Conservation (phyloP, 2,113 vertebrate species). For the Coryphaenoides rupestris region DNA sequence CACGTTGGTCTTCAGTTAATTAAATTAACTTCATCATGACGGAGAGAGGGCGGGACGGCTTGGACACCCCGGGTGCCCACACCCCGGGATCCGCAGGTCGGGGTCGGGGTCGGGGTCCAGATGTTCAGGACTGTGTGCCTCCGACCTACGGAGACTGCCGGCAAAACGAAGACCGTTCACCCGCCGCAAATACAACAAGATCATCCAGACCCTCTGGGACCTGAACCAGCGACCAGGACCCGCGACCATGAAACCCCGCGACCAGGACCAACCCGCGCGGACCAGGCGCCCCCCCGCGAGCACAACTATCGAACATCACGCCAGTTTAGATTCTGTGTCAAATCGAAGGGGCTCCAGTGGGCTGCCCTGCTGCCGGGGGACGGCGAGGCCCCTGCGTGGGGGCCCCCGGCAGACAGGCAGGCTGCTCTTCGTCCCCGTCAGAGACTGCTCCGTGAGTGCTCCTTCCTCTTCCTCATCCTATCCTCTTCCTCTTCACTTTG, state of each 20-base stretch:
- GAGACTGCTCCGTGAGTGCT: constrained; percentile 83
- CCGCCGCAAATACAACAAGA: constrained; percentile 85
- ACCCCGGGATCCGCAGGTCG: constrained; percentile 61
- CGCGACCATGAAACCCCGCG: constrained; percentile 54
- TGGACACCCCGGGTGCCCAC: constrained; percentile 65
- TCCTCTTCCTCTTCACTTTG: too few relatives aligned
- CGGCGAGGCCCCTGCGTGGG: constrained; percentile 45
- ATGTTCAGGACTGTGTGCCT: constrained; percentile 91
- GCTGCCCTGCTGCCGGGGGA: constrained; percentile 44
- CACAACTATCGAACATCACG: constrained; percentile 72
- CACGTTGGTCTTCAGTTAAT: too few relatives aligned
- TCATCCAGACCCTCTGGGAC: constrained; percentile 70
- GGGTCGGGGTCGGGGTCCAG: constrained; percentile 76
- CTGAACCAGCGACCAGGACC: constrained; percentile 57
- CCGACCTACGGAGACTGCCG: constrained; percentile 92
- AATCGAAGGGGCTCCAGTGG: constrained; percentile 84
- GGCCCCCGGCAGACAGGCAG: constrained; percentile 58
- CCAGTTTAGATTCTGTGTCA: constrained; percentile 96
- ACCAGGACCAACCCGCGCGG: constrained; percentile 13
- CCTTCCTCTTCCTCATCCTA: constrained; percentile 59
- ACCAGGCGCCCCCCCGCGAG: constrained; percentile 44
- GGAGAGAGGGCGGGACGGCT: constrained; percentile 20
- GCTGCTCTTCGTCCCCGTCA: constrained; percentile 91
- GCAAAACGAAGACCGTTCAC: constrained; percentile 95
- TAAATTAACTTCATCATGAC: constrained; percentile 30